These are phyloP conservation scores for Spatulosminthurus flaviceps DNA, from an alignment of 2,888 invertebrate genomes.

Conservation along the genomic window DNA sequence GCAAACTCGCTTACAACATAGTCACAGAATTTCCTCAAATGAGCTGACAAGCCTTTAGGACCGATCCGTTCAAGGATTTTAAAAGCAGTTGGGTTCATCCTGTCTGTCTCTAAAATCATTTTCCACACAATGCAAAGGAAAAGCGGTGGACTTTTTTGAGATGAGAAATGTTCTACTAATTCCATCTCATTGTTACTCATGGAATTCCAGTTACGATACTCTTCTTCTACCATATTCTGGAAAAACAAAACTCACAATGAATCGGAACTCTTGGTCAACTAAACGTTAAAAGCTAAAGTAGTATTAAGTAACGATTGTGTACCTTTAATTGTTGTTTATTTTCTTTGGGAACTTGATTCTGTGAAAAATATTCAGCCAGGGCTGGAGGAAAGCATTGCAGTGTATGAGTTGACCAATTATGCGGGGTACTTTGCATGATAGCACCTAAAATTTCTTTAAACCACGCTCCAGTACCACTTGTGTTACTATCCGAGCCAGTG, in stretches of 20 bases:
- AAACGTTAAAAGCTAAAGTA: too few species aligned
- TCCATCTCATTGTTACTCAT: conserved; percentile 94
- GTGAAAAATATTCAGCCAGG: conserved; percentile 87
- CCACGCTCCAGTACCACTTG: conserved; percentile 73
- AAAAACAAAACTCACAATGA: conserved; percentile 47
- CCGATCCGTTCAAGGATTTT: conserved; percentile 94
- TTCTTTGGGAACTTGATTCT: conserved; percentile 84
- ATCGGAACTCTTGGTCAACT: too few species aligned
- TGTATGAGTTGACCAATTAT: conserved; percentile 94
- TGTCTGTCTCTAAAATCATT: conserved; percentile 88
- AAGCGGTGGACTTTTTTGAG: conserved; percentile 88
- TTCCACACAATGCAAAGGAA: conserved; percentile 95
- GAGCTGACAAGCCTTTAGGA: conserved; percentile 87
- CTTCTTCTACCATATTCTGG: conserved; percentile 90
- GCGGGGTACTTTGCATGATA: conserved; percentile 93
- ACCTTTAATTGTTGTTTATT: conserved; percentile 87
- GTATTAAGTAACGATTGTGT: too few species aligned
- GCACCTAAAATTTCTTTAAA: conserved; percentile 88
- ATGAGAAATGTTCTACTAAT: conserved; percentile 93
- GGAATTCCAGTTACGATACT: conserved; percentile 94
- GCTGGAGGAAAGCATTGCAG: conserved; percentile 90
- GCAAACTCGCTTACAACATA: conserved; percentile 93
- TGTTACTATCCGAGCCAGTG: conserved; percentile 72
- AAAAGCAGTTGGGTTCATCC: conserved; percentile 93
- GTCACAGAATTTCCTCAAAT: conserved; percentile 93